phyloP scores from a whole-genome alignment of 2,113 vertebrate species.

The Dunckerocampus dactyliophorus region DNA sequence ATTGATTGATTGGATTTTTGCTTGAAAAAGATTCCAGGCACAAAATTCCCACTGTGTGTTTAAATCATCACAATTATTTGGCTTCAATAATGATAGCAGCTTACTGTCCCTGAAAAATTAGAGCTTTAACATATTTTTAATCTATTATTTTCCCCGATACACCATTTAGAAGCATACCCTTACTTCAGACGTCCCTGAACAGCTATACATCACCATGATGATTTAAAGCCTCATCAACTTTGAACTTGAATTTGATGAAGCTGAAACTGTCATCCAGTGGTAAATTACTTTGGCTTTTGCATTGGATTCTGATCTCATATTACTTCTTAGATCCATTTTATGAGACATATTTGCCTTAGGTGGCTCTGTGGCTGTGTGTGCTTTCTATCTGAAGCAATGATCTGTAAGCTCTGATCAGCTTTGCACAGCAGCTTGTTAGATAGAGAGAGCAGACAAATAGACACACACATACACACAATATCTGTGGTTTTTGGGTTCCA shows the following conservation, averaged over 20 bases:
- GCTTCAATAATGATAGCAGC: no score
- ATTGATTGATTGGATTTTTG: no score
- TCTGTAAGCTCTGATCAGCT: conserved; percentile 49
- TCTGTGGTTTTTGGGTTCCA: conserved; percentile 20
- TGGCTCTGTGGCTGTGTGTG: conserved; percentile 31
- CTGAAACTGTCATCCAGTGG: conserved; percentile 36
- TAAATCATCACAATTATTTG: no score
- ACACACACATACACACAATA: conserved; percentile 19
- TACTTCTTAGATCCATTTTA: conserved; percentile 45
- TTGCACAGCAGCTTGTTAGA: conserved; percentile 49
- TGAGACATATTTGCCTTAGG: conserved; percentile 58
- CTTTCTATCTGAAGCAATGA: conserved; percentile 34
- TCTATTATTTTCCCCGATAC: neutral
- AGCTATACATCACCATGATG: conserved; percentile 29
- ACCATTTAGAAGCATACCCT: no score
- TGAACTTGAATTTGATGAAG: conserved; percentile 17
- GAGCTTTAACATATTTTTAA: no score
- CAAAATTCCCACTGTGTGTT: no score
- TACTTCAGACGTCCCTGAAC: no score
- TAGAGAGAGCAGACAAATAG: conserved; percentile 34
- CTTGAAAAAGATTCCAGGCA: no score
- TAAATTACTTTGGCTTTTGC: conserved; percentile 49
- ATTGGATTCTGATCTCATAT: conserved; percentile 20
- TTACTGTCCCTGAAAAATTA: no score
- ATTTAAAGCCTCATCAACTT: neutral